These are phyloP conservation scores for Macrochelys suwanniensis DNA, from an alignment of 2,797 vertebrate genomes.

Conservation along the genomic window DNA sequence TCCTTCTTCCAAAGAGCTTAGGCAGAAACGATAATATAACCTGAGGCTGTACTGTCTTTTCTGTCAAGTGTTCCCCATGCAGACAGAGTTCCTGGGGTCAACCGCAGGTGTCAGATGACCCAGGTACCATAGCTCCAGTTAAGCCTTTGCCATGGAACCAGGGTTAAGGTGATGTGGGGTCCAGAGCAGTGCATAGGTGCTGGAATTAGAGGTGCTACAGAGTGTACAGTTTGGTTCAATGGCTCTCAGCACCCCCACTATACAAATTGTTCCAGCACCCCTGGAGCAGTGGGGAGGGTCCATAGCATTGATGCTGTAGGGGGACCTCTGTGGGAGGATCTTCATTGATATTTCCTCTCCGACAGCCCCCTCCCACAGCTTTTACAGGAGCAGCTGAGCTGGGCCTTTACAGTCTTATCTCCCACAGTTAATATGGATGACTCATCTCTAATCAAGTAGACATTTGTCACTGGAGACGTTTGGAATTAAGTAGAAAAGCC, in stretches of 20 bases:
- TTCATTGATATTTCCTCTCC: background rate
- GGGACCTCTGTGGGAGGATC: background rate
- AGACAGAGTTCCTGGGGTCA: background rate
- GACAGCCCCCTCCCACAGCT: background rate
- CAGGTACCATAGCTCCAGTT: background rate
- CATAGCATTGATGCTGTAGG: background rate
- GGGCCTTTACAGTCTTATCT: conserved; percentile 38
- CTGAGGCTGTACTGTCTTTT: background rate
- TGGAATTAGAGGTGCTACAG: too few species aligned
- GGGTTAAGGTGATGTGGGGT: background rate
- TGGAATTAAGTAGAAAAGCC: conserved; percentile 7
- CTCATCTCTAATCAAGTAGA: conserved; percentile 39
- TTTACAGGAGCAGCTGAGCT: conserved; percentile 7
- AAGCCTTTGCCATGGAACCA: background rate
- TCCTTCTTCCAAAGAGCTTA: background rate
- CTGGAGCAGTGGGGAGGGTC: background rate
- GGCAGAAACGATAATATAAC: background rate
- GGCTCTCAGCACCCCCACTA: too few species aligned
- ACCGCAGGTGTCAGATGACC: background rate
- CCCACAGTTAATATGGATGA: conserved; percentile 33
- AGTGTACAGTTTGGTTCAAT: too few species aligned
- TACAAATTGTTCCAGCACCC: too few species aligned
- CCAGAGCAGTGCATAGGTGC: background rate
- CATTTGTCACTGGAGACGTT: conserved; percentile 20
- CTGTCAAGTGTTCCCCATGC: background rate